Conservation (phyloP, 2,113 vertebrate species). For the Macrotis lagotis region DNA sequence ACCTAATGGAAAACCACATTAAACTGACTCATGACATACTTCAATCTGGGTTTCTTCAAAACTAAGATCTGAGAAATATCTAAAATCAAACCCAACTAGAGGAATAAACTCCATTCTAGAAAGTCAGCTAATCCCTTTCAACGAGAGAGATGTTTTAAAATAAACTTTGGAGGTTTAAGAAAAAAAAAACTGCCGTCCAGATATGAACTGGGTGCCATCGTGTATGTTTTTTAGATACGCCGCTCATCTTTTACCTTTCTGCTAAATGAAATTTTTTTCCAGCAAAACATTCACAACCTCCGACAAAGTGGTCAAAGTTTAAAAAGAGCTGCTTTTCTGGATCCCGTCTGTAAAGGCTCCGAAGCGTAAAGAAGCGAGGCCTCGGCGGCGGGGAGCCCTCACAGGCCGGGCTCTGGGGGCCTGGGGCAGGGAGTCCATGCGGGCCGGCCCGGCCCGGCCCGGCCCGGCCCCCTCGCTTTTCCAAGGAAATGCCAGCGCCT, state of each 20-base stretch:
- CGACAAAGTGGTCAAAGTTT: neutral
- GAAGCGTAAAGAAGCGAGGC: no score
- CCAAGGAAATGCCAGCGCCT: slow-evolving; percentile 86
- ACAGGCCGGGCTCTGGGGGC: no score
- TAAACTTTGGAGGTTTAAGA: slow-evolving; percentile 17
- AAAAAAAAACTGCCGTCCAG: slow-evolving; percentile 18
- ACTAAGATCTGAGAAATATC: slow-evolving; percentile 74
- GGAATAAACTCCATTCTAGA: slow-evolving; percentile 62
- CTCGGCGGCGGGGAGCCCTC: no score
- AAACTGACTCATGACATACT: slow-evolving; percentile 56
- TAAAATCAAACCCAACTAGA: slow-evolving; percentile 74
- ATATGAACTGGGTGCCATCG: no score
- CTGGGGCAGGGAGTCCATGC: no score
- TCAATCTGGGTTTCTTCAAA: slow-evolving; percentile 72
- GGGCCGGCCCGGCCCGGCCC: no score
- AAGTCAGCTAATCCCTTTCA: slow-evolving; percentile 37
- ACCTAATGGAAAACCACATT: slow-evolving; percentile 51
- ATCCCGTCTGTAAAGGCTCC: slow-evolving; percentile 2
- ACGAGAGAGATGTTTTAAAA: slow-evolving; percentile 14
- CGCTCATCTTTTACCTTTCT: neutral
- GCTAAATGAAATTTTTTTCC: slow-evolving; percentile 13
- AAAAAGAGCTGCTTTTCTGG: slow-evolving; percentile 1
- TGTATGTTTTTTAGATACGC: neutral
- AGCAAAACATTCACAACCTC: slow-evolving; percentile 6
- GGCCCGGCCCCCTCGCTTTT: no score